Evolutionary conservation across 2,888 invertebrate species (phyloP), one percentile per base, ranked within the genome.

Genomic region (Lycophotia porphyrea): DNA sequence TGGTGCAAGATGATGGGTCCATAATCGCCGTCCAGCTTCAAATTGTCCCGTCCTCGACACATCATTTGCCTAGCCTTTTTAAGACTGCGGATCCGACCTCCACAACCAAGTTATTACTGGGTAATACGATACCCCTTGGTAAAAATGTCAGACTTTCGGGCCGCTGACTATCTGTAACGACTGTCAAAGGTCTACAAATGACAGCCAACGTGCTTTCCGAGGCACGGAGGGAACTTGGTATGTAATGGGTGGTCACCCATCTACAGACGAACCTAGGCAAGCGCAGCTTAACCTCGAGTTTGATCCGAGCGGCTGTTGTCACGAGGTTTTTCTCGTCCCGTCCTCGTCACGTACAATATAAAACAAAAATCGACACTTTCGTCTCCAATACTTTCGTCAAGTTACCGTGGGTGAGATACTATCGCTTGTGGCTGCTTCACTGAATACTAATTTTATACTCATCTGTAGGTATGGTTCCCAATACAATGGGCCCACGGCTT

Each of bases 391-490:
- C 91, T 93, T 92, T 92, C 90, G 88, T 91, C 86, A 86, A 60
- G 85, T 92, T 88, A 92, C 90, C 93, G 92, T 93, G 93, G 91
- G 88, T 87, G 90, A 92, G 94, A 94, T 94, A 89, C 78, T 92
- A 94, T 94, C 94, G 87, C 72, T 75, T 72, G 47, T 74, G 55
- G 36, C 63, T 39, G 61, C 88, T 86, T 88, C 87, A 86, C 86
- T 81, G 91, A 88, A 91, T 91, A 90, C 89, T 88, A 89, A 89
- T 89, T 80, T 69, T 21, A 21, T 11, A 24, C 21, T 88, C 86
- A 89, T 89, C 81, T 83, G 70, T 73, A 77, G 79, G 81, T 80
- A 87, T 81, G 85, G 89, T 89, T 91, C 90, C 91, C 91, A 93
- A 93, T 91, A 89, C 89, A 90, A 88, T 89, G 87, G 90, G 89